A percentile compares a stretch with the other conserved stretches of the same genome.
Conservation (phyloP, 2,797 vertebrate genomes). For the Garrulus glandarius region DNA sequence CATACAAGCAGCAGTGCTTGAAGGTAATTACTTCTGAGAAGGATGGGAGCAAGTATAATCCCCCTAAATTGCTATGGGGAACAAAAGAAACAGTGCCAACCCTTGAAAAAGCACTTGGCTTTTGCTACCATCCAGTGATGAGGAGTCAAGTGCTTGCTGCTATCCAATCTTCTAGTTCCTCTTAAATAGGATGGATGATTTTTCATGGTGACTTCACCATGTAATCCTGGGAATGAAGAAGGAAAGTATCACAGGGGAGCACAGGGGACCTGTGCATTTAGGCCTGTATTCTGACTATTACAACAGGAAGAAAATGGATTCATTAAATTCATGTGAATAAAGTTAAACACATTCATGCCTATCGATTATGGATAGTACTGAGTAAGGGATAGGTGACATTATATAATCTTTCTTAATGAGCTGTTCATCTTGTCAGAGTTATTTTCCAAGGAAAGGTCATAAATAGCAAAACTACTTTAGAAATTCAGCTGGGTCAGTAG, state of each 20-base stretch:
- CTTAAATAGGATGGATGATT: neutral
- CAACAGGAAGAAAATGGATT: neutral
- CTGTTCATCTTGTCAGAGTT: neutral
- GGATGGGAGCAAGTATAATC: neutral
- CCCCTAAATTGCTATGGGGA: neutral
- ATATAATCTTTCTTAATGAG: neutral
- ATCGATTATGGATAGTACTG: neutral
- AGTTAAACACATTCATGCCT: neutral
- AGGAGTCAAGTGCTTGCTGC: neutral
- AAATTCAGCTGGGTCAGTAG: neutral
- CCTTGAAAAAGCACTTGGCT: neutral
- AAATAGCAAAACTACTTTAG: neutral
- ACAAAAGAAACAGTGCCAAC: neutral
- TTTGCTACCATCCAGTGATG: neutral
- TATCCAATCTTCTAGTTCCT: neutral
- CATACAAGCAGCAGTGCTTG: neutral
- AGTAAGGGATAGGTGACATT: constrained; percentile 8
- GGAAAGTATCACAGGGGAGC: neutral
- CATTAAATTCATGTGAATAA: neutral
- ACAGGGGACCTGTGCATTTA: neutral
- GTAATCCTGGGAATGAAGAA: neutral
- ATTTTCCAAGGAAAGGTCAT: neutral
- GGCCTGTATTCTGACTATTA: neutral
- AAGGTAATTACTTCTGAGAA: neutral
- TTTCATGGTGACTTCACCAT: neutral